phyloP scores from a whole-genome alignment of 2,113 vertebrate species.

The Datnioides undecimradiatus region DNA sequence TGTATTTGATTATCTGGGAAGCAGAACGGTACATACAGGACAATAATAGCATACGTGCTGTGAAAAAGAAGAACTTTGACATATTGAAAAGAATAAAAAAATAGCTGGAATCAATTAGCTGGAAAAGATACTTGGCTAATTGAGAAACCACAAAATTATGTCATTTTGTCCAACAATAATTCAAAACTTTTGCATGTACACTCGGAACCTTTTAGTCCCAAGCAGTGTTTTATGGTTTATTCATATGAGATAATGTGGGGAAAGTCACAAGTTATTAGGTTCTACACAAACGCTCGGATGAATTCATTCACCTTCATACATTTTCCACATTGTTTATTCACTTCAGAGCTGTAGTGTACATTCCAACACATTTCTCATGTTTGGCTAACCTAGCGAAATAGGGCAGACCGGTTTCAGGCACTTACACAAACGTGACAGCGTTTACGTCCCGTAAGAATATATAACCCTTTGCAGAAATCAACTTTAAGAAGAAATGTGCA shows the following conservation, averaged over 20 bases:
- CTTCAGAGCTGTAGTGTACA: not conserved
- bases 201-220: not conserved
- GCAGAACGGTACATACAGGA: too few relatives aligned
- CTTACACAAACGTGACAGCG: not conserved
- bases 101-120: not conserved
- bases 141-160: too few relatives aligned
- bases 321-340: conserved; percentile 13
- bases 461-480: not conserved
- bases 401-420: not conserved
- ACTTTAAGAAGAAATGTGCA: conserved; percentile 13
- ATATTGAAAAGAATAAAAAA: not conserved
- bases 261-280: not conserved
- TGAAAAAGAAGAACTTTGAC: not conserved
- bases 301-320: too few relatives aligned
- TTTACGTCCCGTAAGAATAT: not conserved
- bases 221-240: not conserved
- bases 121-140: not conserved
- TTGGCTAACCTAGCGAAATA: not conserved
- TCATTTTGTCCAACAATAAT: not conserved
- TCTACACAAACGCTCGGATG: not conserved
- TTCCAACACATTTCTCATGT: not conserved
- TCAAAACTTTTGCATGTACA: not conserved
- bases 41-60: not conserved
- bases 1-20: too few relatives aligned
- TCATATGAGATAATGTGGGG: not conserved